Evolutionary conservation across 1,140 invertebrate genomes (phyloP), one percentile per base, ranked within the genome.

Genomic region (Varroa destructor): DNA sequence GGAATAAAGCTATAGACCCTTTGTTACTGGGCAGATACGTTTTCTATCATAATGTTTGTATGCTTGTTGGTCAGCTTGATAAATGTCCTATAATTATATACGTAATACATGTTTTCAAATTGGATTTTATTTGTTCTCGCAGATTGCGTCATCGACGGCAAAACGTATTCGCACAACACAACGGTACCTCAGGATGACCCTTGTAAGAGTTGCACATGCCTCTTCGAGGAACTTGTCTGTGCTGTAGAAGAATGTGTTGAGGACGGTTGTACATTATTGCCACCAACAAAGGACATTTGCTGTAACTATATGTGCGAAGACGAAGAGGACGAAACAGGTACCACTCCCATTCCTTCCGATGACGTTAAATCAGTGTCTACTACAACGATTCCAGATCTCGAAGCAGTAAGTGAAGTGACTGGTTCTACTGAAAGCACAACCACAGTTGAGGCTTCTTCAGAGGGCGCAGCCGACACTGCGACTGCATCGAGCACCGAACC

Each of bases 241-340:
- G 61, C 61, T 4, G 61, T 67, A 12, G 61, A 67, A 37, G 61
- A 67, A 37, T 67, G 61, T 37, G 61, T 67, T 8, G 61, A 67
- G 8, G 61, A 67, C 36, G 61, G 36, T 14, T 67, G 61, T 37
- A 67, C 40, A 1, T 46, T 67, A 2, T 46, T 67, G 61, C 61
- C 61, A 40, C 61, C 12, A 12, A 67, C 61, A 10, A 67, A 67
- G 36, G 61, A 67, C 8, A 67, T 67, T 8, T 67, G 61, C 61
- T 67, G 61, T 40, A 67, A 67, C 37, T 67, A 67, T 46, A 67
- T 36, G 8, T 67, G 61, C 8, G 61, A 67, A 36, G 61, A 67
- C 36, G 61, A 67, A 1, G 61, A 67, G 8, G 61, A 67, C 6
- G 46, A 40, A 36, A 37, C 61, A 40, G 37, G 37, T 46, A 12